Evolutionary conservation across 2,113 vertebrate species (phyloP).

Genomic region (Cercocebus atys): DNA sequence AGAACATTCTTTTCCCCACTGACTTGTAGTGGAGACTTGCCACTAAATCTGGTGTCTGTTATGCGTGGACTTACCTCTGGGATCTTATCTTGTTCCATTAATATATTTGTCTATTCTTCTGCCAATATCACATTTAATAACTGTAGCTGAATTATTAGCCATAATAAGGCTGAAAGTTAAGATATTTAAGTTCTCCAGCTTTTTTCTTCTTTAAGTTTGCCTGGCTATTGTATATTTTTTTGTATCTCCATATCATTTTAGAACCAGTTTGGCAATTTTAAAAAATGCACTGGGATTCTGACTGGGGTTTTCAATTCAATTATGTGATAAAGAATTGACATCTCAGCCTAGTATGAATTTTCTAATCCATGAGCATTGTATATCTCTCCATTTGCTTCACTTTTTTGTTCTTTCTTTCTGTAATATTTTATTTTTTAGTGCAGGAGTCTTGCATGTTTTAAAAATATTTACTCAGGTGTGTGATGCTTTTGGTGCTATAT

Average conservation of each 20-base stretch:
- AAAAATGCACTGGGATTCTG: background rate
- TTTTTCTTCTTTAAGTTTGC: background rate
- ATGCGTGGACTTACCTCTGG: no score
- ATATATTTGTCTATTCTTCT: background rate
- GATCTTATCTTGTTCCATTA: background rate
- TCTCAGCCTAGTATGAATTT: background rate
- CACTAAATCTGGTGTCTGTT: background rate
- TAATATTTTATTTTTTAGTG: background rate
- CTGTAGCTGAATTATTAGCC: background rate
- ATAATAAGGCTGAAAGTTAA: background rate
- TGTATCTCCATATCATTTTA: background rate
- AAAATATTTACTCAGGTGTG: background rate
- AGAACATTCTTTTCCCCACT: background rate
- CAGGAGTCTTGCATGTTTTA: background rate
- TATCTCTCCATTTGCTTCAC: background rate
- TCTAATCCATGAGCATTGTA: background rate
- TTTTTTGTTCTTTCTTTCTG: background rate
- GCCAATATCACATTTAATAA: background rate
- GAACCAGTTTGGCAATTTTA: background rate
- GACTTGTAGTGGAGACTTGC: background rate
- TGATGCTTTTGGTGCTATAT: background rate
- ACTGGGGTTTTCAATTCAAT: background rate
- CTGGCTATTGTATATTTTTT: background rate
- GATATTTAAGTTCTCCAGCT: background rate
- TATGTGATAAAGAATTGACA: background rate